Evolutionary conservation across 2,797 vertebrate species (phyloP).

Genomic region (Lophura swinhoii): DNA sequence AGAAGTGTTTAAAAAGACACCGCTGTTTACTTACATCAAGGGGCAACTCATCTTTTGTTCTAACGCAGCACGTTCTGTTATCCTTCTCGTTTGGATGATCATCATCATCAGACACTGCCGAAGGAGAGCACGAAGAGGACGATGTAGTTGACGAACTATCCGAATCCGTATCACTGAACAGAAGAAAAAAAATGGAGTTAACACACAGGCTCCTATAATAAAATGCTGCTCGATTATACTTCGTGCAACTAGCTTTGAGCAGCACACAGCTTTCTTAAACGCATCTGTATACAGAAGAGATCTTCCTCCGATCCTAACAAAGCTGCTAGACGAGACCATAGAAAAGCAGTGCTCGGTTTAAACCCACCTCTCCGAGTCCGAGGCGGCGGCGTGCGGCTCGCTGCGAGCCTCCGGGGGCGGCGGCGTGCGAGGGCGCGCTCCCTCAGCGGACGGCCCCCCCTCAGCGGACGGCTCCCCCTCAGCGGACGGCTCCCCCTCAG

Average conservation of each 20-base stretch:
- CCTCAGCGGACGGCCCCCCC: too few relatives aligned
- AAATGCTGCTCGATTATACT: not conserved
- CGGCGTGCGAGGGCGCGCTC: too few relatives aligned
- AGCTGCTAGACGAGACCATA: not conserved
- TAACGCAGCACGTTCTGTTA: constrained; percentile 76
- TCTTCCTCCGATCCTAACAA: not conserved
- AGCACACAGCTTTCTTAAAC: not conserved
- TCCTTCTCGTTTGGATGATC: constrained; percentile 78
- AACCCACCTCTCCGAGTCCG: constrained; percentile 41
- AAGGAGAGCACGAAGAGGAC: constrained; percentile 58
- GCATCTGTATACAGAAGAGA: not conserved
- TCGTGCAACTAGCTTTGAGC: not conserved
- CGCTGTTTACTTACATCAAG: constrained; percentile 81
- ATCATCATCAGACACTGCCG: constrained; percentile 76
- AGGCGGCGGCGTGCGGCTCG: fast-evolving
- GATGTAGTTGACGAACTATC: constrained; percentile 82
- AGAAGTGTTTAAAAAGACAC: not conserved
- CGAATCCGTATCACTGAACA: constrained; percentile 83
- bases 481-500: too few relatives aligned
- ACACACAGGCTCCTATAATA: not conserved
- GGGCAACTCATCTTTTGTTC: constrained; percentile 86
- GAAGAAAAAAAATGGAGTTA: not conserved
- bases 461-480: too few relatives aligned
- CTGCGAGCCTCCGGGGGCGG: too few relatives aligned
- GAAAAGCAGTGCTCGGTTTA: not conserved